phyloP scores from a whole-genome alignment of 92 coral and sea anemone genomes.

The Porites lobata region DNA sequence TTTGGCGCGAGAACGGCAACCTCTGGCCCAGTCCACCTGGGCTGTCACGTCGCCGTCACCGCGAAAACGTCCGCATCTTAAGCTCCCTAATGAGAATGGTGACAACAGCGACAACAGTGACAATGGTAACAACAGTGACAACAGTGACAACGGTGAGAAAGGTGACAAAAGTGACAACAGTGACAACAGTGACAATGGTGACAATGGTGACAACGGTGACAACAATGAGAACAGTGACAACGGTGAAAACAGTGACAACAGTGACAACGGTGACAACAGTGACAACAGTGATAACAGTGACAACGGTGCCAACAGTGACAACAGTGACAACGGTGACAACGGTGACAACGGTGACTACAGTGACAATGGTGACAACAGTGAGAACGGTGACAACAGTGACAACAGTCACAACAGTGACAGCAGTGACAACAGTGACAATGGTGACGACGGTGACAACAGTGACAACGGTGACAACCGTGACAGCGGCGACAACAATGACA shows the following conservation, averaged over 20 bases:
- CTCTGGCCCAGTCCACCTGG: too few relatives aligned
- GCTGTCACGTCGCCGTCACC: too few relatives aligned
- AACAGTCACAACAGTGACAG: neutral
- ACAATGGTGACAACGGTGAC: neutral
- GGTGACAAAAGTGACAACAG: neutral
- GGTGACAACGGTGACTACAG: neutral
- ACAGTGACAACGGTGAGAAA: too few relatives aligned
- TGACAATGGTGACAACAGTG: neutral
- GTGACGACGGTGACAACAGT: neutral
- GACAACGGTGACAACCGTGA: too few relatives aligned
- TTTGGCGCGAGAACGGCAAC: too few relatives aligned
- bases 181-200: neutral
- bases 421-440: neutral
- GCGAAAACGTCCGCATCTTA: too few relatives aligned
- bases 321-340: conserved; percentile 5
- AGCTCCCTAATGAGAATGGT: too few relatives aligned
- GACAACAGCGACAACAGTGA: neutral
- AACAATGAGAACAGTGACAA: neutral
- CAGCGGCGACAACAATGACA: neutral
- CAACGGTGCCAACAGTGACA: neutral
- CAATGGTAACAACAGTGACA: too few relatives aligned
- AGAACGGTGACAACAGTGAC: neutral
- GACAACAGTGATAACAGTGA: neutral
- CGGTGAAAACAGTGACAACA: neutral
- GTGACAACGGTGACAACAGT: neutral